Evolutionary conservation across 2,888 invertebrate genomes (phyloP), one percentile per base, ranked within the genome.

Genomic region (Caenorhabditis sulstoni): DNA sequence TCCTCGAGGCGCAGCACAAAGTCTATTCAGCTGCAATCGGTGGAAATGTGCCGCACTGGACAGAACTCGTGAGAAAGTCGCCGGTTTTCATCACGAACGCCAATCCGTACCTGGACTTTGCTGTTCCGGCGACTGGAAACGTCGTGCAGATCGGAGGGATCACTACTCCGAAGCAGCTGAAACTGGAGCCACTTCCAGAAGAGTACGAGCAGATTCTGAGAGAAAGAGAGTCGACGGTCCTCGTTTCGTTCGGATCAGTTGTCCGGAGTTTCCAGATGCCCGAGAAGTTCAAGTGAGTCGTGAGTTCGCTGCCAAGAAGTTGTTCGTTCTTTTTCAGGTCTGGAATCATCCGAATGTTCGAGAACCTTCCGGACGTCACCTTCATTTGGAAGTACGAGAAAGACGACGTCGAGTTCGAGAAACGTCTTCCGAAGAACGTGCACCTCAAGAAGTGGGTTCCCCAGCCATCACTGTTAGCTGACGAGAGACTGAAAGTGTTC

Each of bases 211-310:
- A 64, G 1, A 74, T 79, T 47, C 18, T 79, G 58, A 41, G 47
- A 11, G 49, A 66, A 12, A 37, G 79, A 35, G 35, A 52, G 16
- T 64, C 73, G 5, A 79, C 79, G 20, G 74, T 79, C 5, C 22
- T 79, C 11, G 64, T 79, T 35, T 79, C 79, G 4, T 79, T 79
- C 62, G 79, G 79, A 22, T 66, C 79, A 2, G 74, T 79, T 3
- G 49, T 74, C 16, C 47, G 58, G 29, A 74, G 73, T 18, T 52
- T 29, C 23, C 67, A 79, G 29, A 79, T 79, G 79, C 79, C 79
- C 14, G 58, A 53, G 8, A 44, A 39, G 9, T 79, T 62, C 44
- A 79, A 70, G 74, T 74, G 7, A 59, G 71, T 58, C 45, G 9
- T 20, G 1, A 1, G 22, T 1, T 49, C 2, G 14, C 16, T 49